Percentiles rank a stretch among this genome's conserved stretches.
These are phyloP conservation scores for Himalopsyche tibetana DNA, from an alignment of 2,888 invertebrate species.

Conservation along the genomic window DNA sequence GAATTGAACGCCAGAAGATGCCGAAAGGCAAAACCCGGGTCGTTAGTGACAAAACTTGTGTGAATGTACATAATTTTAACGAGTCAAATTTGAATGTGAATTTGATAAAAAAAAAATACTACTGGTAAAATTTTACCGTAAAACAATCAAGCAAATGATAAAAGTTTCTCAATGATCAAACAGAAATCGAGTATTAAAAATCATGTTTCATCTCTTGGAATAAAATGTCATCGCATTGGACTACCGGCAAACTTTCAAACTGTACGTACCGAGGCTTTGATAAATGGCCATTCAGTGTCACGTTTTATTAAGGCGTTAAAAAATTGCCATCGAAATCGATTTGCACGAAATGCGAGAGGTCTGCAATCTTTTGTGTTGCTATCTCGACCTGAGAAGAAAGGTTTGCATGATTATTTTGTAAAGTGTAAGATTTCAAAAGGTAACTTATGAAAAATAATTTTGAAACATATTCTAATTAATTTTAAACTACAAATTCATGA, in stretches of 20 bases:
- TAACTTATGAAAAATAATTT: background rate
- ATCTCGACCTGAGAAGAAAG: background rate
- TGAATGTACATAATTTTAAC: too few species aligned
- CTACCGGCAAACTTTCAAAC: constrained; percentile 31
- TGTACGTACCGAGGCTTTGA: background rate
- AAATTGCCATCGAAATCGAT: constrained; percentile 35
- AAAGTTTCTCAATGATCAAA: too few species aligned
- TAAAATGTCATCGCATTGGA: background rate
- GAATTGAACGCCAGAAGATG: too few species aligned
- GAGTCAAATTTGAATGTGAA: too few species aligned
- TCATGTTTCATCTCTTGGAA: background rate
- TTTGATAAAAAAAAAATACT: too few species aligned
- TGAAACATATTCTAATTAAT: background rate
- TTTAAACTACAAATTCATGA: background rate
- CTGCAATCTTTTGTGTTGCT: constrained; percentile 19
- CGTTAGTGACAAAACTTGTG: too few species aligned
- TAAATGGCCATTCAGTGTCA: constrained; percentile 38
- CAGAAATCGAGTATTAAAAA: too few species aligned
- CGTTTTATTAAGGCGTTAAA: constrained; percentile 40
- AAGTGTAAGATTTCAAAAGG: background rate
- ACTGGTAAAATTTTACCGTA: too few species aligned
- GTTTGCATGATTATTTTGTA: background rate
- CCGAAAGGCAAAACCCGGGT: too few species aligned
- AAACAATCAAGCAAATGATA: too few species aligned
- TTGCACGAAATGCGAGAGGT: constrained; percentile 23